A percentile compares a stretch with the other conserved stretches of the same genome.
Conservation (phyloP, 2,113 vertebrate species). For the Psittacara wagleri region DNA sequence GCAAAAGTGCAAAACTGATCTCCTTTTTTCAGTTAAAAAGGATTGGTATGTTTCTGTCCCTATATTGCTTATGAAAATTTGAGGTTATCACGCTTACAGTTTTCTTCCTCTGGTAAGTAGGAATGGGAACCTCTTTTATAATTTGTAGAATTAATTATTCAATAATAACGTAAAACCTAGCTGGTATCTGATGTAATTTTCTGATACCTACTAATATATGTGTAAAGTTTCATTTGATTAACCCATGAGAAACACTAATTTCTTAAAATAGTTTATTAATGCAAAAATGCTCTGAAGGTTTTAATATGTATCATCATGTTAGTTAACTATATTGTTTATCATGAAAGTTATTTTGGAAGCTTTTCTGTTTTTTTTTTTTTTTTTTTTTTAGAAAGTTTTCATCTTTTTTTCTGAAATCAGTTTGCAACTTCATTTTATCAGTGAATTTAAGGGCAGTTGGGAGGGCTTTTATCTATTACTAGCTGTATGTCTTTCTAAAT, state of each 20-base stretch:
- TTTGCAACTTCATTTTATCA: not conserved
- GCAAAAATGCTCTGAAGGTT: not conserved
- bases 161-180: not conserved
- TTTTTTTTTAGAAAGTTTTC: not conserved
- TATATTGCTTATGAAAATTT: not conserved
- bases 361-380: not conserved
- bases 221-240: not conserved
- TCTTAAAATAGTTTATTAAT: not conserved
- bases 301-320: not conserved
- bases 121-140: not conserved
- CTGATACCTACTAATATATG: not conserved
- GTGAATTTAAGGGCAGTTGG: not conserved
- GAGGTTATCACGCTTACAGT: not conserved
- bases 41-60: not conserved
- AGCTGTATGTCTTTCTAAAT: not conserved
- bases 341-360: not conserved
- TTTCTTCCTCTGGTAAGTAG: not conserved
- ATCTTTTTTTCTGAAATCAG: not conserved
- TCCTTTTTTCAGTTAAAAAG: not conserved
- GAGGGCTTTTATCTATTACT: not conserved
- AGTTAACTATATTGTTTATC: not conserved
- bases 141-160: not conserved
- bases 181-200: not conserved
- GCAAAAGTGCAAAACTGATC: not conserved
- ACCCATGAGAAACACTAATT: not conserved